Conservation (phyloP, 2,888 invertebrate genomes). For the Leptopilina syphax region DNA sequence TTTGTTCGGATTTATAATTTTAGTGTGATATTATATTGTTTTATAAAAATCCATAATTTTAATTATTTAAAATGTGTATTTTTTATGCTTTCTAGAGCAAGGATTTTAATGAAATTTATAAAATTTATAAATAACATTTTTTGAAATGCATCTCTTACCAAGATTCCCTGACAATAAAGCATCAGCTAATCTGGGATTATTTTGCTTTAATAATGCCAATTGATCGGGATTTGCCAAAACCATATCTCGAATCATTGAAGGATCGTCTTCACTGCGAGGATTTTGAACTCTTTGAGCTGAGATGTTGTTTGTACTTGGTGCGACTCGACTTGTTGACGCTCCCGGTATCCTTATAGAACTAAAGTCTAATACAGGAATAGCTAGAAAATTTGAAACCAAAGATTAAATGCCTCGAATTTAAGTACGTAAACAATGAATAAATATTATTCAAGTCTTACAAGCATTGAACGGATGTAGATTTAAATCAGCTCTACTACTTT, state of each 20-base stretch:
- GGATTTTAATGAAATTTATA: no score
- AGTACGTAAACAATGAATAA: no score
- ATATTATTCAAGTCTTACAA: conserved; percentile 58
- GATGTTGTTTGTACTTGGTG: conserved; percentile 50
- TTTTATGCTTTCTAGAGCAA: no score
- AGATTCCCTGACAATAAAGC: conserved; percentile 91
- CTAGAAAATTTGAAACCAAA: conserved; percentile 64
- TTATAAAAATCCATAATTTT: no score
- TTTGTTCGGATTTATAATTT: no score
- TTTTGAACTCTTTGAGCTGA: conserved; percentile 66
- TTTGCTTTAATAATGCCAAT: conserved; percentile 92
- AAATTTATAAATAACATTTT: neutral
- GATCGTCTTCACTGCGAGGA: conserved; percentile 85
- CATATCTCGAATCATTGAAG: conserved; percentile 90
- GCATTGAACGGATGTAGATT: conserved; percentile 63
- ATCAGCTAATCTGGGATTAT: conserved; percentile 95
- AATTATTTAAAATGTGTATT: no score
- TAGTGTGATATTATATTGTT: no score
- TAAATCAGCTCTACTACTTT: conserved; percentile 67
- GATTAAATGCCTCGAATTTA: neutral
- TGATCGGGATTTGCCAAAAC: conserved; percentile 94
- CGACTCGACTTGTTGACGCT: conserved; percentile 56
- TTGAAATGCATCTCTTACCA: conserved; percentile 77
- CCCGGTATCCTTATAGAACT: conserved; percentile 90
- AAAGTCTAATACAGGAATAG: conserved; percentile 86